phyloP scores from a whole-genome alignment of 2,888 invertebrate genomes.

The Amphiduros pacificus region DNA sequence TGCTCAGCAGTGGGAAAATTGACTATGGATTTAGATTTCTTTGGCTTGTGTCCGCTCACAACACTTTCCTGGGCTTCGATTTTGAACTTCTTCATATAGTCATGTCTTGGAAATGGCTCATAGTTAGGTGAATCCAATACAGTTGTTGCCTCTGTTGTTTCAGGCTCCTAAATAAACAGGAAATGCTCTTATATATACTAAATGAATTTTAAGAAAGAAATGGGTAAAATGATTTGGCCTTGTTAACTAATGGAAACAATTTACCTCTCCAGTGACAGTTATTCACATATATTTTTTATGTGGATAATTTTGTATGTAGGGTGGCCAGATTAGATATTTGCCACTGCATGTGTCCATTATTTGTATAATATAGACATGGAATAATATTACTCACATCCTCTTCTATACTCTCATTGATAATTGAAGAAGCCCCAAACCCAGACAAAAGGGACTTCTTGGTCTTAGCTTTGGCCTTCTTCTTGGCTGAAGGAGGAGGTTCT shows the following conservation, averaged over 20 bases:
- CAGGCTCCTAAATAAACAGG: too few relatives aligned
- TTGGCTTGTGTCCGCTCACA: too few relatives aligned
- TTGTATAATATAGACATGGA: neutral
- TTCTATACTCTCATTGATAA: constrained; percentile 29
- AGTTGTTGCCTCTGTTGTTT: neutral
- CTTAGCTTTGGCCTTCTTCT: constrained; percentile 45
- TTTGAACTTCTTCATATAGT: constrained; percentile 53
- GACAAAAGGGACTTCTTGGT: constrained; percentile 49
- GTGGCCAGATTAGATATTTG: too few relatives aligned
- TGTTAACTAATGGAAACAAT: too few relatives aligned
- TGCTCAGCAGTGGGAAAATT: constrained; percentile 48
- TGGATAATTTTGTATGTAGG: too few relatives aligned
- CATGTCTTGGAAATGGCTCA: constrained; percentile 45
- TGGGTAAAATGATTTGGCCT: too few relatives aligned
- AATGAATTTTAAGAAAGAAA: too few relatives aligned
- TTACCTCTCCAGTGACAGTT: too few relatives aligned
- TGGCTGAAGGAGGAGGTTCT: constrained; percentile 45
- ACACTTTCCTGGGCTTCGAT: too few relatives aligned
- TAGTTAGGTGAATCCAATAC: neutral
- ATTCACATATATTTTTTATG: too few relatives aligned
- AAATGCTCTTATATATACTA: too few relatives aligned
- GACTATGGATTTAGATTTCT: constrained; percentile 29
- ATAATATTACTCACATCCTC: constrained; percentile 22
- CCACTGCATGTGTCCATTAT: too few relatives aligned
- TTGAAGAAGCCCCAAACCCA: constrained; percentile 47